Evolutionary conservation across 2,113 vertebrate species (phyloP), one percentile per base, ranked within the genome.

Genomic region (Tympanuchus pallidicinctus): DNA sequence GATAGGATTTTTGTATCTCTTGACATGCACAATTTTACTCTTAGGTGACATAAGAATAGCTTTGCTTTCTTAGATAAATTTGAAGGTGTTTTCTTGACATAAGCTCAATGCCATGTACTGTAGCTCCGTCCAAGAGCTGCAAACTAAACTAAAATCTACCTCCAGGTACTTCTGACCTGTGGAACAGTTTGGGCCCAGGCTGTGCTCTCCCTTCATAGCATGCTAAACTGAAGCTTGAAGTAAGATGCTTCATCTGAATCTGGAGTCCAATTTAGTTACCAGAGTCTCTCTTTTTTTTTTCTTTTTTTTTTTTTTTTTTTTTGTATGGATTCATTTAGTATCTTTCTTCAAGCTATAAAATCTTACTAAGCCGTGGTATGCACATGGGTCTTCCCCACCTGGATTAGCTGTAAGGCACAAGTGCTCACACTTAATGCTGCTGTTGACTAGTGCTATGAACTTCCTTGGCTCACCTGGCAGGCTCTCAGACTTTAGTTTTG

Each of bases 401-500:
- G 82, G 45, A 18, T 34, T n/a, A 75, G 88, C 79, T 50, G 85
- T 8, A 36, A 71, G 59, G 88, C 79, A 95, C 88, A 73, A 92
- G 27, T 7, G 15, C n/a, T 78, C 56, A 3, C 24, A 14, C 65
- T n/a, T 57, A 21, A 0, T 25, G 59, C 20, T 63, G 1, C 9
- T 82, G 67, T 48, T 72, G 54, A 27, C 43, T 25, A 38, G 32
- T 71, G 82, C 66, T 25, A 0, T 71, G 84, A 15, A 40, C n/a
- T 75, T 61, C 75, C 60, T 92, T 2, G 2, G 59, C 59, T 83
- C 87, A 76, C 94, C 94, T 90, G 94, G 88, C 92, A 91, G 61
- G 73, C 42, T 78, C 80, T 86, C 61, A 18, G 20, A 2, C 80
- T 48, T 28, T 5, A 40, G 10, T 48, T 73, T 25, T 13, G 48